Conservation (phyloP, 2,113 vertebrate species). For the Reinhardtius hippoglossoides region DNA sequence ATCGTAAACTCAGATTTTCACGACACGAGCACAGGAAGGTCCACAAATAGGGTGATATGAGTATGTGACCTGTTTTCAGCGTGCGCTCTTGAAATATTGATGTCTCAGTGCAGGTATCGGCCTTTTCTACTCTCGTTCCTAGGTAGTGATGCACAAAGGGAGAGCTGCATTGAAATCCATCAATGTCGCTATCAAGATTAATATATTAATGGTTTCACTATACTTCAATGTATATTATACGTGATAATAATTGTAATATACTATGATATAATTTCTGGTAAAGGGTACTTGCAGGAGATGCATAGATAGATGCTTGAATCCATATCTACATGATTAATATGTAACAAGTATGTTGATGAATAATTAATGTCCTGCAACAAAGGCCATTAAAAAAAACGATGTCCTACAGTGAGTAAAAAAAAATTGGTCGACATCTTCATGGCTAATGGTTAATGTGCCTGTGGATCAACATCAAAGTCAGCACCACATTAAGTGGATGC, state of each 20-base stretch:
- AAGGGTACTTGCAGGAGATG: no score
- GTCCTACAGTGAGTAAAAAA: not conserved
- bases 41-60: not conserved
- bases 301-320: no score
- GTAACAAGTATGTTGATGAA: constrained; percentile 19
- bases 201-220: not conserved
- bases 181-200: not conserved
- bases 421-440: constrained; percentile 28
- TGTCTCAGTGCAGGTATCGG: not conserved
- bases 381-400: constrained; percentile 24
- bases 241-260: no score
- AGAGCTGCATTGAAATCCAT: not conserved
- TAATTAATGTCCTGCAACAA: constrained; percentile 42
- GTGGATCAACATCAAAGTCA: constrained; percentile 67
- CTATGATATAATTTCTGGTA: no score
- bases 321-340: no score
- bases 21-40: not conserved
- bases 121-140: no score
- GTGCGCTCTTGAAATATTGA: not conserved
- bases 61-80: not conserved
- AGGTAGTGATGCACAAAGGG: no score
- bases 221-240: not conserved
- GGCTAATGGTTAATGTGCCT: constrained; percentile 32
- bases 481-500: constrained; percentile 53
- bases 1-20: not conserved